Conservation (phyloP, 1,140 invertebrate species). For the Matsumurasca onukii region DNA sequence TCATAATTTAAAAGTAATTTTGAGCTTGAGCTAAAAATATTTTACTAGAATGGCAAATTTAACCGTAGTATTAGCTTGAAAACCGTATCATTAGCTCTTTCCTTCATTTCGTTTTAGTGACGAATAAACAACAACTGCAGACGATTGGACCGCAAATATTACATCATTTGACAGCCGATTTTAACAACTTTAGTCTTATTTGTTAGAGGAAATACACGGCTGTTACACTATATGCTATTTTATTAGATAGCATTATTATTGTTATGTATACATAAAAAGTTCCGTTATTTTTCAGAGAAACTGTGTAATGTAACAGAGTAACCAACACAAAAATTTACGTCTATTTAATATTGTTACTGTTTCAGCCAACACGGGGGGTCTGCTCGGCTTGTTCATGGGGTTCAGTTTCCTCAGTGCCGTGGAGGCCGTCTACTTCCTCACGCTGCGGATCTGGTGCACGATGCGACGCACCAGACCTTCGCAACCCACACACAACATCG, state of each 20-base stretch:
- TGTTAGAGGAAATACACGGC: neutral
- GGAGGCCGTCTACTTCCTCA: conserved; percentile 53
- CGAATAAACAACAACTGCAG: too few relatives aligned
- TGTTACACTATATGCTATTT: neutral
- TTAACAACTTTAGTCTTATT: too few relatives aligned
- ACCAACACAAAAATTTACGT: conserved; percentile 20
- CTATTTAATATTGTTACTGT: conserved; percentile 30
- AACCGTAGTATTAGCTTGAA: neutral
- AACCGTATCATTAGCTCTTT: too few relatives aligned
- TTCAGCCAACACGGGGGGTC: neutral
- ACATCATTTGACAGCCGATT: too few relatives aligned
- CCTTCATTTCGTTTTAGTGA: too few relatives aligned
- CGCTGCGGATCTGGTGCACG: conserved; percentile 39
- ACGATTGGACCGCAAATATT: too few relatives aligned
- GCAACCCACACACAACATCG: neutral
- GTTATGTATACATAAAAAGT: neutral
- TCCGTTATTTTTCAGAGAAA: neutral
- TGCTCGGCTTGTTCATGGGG: conserved; percentile 41
- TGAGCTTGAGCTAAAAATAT: neutral
- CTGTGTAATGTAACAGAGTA: neutral
- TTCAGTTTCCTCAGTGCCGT: conserved; percentile 76
- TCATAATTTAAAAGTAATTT: neutral
- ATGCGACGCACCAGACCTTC: conserved; percentile 25
- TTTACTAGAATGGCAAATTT: neutral
- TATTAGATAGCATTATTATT: neutral